phyloP scores from a whole-genome alignment of 2,888 invertebrate species.

The Mechanitis mazaeus region DNA sequence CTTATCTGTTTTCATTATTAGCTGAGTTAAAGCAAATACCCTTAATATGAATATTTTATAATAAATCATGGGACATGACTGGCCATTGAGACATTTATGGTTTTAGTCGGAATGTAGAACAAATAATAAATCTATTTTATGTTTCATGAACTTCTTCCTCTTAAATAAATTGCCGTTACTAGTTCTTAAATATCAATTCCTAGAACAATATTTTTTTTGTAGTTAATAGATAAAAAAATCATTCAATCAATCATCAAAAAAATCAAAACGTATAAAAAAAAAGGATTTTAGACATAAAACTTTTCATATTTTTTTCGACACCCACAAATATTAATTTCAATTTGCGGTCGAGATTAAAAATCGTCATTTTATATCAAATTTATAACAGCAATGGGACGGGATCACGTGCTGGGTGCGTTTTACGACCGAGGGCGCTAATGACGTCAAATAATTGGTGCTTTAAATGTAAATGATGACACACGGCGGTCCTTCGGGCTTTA shows the following conservation, averaged over 20 bases:
- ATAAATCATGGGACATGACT: conserved; percentile 36
- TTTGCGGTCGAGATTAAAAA: conserved; percentile 56
- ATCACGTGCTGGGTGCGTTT: conserved; percentile 71
- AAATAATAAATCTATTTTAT: conserved; percentile 9
- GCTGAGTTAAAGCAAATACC: no score
- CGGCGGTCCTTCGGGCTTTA: conserved; percentile 56
- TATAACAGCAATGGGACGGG: conserved; percentile 58
- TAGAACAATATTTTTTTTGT: no score
- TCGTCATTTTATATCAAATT: conserved; percentile 67
- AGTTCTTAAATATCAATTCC: not conserved
- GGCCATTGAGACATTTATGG: conserved; percentile 26
- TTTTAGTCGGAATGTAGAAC: conserved; percentile 7
- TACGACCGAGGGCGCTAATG: conserved; percentile 72
- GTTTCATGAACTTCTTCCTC: not conserved
- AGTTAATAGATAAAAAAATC: no score
- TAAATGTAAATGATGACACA: conserved; percentile 76
- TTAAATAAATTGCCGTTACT: no score
- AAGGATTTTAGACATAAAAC: conserved; percentile 8
- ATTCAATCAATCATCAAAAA: no score
- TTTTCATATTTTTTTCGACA: not conserved
- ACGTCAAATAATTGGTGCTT: conserved; percentile 76
- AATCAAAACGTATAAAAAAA: not conserved
- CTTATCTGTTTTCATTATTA: no score
- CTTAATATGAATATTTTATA: not conserved
- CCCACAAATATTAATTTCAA: conserved; percentile 29